Conservation (phyloP, 2,888 invertebrate genomes). For the Synergus japonicus region DNA sequence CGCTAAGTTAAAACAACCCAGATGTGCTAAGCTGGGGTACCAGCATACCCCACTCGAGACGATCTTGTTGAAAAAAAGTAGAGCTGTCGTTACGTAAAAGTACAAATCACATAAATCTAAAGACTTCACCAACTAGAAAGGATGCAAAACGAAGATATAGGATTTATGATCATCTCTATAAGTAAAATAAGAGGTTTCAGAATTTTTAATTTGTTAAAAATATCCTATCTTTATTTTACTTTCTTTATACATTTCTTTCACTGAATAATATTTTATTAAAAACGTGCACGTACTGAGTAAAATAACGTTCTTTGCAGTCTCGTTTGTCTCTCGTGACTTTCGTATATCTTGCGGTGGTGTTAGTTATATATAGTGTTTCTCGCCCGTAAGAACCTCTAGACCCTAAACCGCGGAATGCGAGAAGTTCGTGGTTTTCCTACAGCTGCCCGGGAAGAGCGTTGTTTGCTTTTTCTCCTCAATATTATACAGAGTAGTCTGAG, state of each 20-base stretch:
- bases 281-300: no score
- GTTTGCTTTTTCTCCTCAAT: constrained; percentile 39
- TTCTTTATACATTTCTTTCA: constrained; percentile 67
- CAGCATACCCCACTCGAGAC: neutral
- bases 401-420: constrained; percentile 67
- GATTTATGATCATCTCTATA: neutral
- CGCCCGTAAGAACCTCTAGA: constrained; percentile 33
- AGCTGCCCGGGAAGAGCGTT: constrained; percentile 49
- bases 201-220: neutral
- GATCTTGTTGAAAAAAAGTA: neutral
- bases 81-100: neutral
- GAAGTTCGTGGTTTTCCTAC: constrained; percentile 58
- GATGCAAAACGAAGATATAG: neutral
- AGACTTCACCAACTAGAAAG: neutral
- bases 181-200: neutral
- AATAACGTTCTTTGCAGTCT: neutral
- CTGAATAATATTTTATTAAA: no score
- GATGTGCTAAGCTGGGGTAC: neutral
- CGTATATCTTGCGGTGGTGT: neutral
- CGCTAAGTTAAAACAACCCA: constrained; percentile 13
- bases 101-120: neutral
- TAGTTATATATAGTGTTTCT: constrained; percentile 9
- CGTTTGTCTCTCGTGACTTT: neutral
- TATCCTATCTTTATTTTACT: neutral
- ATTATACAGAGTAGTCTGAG: neutral